Base-by-base conservation (phyloP, 2,113 vertebrate species). In the Sorex fumeus region DNA sequence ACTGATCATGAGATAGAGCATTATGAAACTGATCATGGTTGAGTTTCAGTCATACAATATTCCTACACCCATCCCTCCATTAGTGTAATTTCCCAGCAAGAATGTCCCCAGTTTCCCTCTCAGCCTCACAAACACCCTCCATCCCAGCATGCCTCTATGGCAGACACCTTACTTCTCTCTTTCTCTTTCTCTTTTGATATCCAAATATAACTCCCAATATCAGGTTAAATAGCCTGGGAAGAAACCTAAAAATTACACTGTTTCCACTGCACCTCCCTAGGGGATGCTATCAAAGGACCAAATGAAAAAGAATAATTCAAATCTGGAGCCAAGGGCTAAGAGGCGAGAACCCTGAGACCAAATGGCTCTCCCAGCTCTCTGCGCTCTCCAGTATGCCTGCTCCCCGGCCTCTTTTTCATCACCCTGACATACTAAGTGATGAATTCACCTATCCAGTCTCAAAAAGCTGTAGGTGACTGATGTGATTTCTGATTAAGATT, bases 401-500 rank as follows among this genome's bases (percentile, higher is more conserved):
- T 2, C 28, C 0, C 7, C 25, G 11, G 40, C 9, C 34, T 16
- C 18, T 10, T 70, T 32, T 57, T 80, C 80, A n/a, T 43, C 71
- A 23, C 13, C 32, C 45, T 76, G 53, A 40, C 62, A 32, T 12
- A 8, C 30, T 4, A 18, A 84, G 57, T 19, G 28, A 85, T 50
- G 15, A 34, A 43, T 50, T 62, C 3, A 0, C 40, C 12, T 53
- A 21, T 9, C 62, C 8, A 25, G 74, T 0, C 62, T 87, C 53
- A 5, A 25, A 71, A 77, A 34, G 40, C 66, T 28, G 3, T 8
- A 36, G 64, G n/a, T 81, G 43, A 79, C 43, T 2, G 34, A 23
- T 88, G 78, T 76, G 50, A 3, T 83, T 90, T 93, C 91, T 81
- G 90, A 76, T 72, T 71, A 50, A 72, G 60, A 79, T 43, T 90